These are phyloP conservation scores for Chamaetylas fuelleborni DNA, from an alignment of 2,113 vertebrate genomes.

Conservation along the genomic window DNA sequence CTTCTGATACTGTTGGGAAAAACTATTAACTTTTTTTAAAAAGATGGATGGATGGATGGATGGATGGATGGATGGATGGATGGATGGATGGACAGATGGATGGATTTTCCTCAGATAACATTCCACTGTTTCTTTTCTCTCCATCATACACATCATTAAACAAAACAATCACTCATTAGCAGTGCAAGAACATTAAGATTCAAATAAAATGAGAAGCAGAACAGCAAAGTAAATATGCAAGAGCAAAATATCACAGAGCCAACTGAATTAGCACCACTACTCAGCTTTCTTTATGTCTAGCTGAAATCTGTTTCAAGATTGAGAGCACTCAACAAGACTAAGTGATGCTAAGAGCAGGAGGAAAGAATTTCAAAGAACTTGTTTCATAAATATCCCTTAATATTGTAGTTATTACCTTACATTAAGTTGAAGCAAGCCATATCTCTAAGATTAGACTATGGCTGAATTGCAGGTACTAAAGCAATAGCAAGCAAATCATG, in stretches of 20 bases:
- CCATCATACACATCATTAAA: neutral
- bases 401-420: neutral
- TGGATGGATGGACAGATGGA: neutral
- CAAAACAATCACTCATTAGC: neutral
- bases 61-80: neutral
- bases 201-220: neutral
- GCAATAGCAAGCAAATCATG: neutral
- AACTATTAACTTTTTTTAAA: neutral
- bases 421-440: slow-evolving; percentile 11
- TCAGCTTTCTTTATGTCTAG: neutral
- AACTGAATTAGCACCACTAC: neutral
- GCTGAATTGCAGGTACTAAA: neutral
- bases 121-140: neutral
- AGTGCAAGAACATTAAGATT: neutral
- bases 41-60: neutral
- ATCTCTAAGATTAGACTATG: neutral
- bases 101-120: neutral
- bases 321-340: slow-evolving; percentile 15
- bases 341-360: slow-evolving; percentile 8
- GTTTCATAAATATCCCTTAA: neutral
- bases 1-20: neutral
- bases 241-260: neutral
- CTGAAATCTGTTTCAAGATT: slow-evolving; percentile 20
- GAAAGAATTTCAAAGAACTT: neutral
- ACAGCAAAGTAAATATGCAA: neutral